Conservation (phyloP, 1,140 invertebrate genomes). For the Lepidurus arcticus region DNA sequence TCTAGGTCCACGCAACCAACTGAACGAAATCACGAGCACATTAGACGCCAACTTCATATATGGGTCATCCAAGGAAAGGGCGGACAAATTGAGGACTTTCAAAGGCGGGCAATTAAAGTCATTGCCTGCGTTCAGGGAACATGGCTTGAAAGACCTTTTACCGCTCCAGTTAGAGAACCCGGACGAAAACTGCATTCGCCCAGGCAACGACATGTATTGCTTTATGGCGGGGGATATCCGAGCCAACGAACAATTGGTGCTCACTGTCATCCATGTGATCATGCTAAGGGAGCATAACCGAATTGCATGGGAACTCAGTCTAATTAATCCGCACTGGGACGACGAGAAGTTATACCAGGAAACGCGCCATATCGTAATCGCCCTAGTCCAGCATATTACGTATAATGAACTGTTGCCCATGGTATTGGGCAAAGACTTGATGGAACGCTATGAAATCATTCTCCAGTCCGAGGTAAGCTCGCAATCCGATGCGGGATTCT, state of each 20-base stretch:
- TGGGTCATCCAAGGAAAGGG: conserved; percentile 47
- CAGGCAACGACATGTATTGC: conserved; percentile 48
- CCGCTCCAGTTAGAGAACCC: conserved; percentile 50
- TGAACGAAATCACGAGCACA: conserved; percentile 49
- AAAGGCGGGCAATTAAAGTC: conserved; percentile 48
- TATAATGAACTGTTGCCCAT: conserved; percentile 55
- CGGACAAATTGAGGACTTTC: conserved; percentile 47
- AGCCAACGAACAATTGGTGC: conserved; percentile 54
- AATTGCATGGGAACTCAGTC: conserved; percentile 45
- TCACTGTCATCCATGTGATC: conserved; percentile 47
- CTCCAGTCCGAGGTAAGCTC: conserved; percentile 40
- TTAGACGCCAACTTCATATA: conserved; percentile 53
- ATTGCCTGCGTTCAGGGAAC: conserved; percentile 44
- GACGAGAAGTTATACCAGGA: conserved; percentile 55
- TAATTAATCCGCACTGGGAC: conserved; percentile 52
- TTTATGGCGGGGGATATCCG: conserved; percentile 53
- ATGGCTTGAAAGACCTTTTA: conserved; percentile 50
- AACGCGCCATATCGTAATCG: conserved; percentile 50
- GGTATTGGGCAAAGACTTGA: conserved; percentile 49
- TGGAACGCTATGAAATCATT: conserved; percentile 43
- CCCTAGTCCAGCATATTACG: conserved; percentile 52
- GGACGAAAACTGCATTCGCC: conserved; percentile 51
- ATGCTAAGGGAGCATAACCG: conserved; percentile 51
- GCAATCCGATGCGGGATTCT: not conserved
- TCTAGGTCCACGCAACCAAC: conserved; percentile 48